A percentile compares a stretch with the other conserved stretches of the same genome.
Evolutionary conservation across 2,113 vertebrate genomes (phyloP).

Genomic region (Chloropsis cyanopogon): DNA sequence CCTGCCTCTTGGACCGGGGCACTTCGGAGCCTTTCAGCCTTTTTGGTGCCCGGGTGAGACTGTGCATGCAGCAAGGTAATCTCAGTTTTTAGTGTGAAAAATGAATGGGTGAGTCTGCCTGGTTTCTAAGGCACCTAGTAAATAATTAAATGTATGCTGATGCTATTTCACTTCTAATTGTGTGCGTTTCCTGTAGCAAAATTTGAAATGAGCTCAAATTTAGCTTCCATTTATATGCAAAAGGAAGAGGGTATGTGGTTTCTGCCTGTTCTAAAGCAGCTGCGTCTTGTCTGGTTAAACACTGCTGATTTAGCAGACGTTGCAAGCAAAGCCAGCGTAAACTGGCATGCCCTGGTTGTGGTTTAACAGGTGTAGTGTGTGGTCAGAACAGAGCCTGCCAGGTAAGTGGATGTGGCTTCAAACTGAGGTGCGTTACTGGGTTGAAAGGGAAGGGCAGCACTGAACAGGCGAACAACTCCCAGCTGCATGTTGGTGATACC

Average conservation of each 20-base stretch:
- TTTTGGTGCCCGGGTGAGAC: background rate
- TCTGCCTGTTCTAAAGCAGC: background rate
- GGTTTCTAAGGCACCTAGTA: background rate
- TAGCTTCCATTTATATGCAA: background rate
- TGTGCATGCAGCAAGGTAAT: accelerated
- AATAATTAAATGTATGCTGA: accelerated
- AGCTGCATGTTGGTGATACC: background rate
- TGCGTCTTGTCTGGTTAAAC: background rate
- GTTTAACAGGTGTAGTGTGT: background rate
- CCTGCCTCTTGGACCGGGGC: background rate
- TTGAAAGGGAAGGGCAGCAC: too few species aligned
- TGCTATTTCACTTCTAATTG: background rate
- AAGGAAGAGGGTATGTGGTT: accelerated
- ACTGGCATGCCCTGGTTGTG: background rate
- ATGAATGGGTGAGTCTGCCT: background rate
- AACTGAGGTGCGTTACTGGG: accelerated
- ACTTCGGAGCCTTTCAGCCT: accelerated
- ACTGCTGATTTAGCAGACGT: accelerated
- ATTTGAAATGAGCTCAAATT: background rate
- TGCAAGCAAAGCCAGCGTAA: background rate
- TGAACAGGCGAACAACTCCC: background rate
- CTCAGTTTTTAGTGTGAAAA: background rate
- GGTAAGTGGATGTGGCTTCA: accelerated
- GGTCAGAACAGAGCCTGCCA: background rate
- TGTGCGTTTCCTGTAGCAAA: background rate